A percentile compares a stretch with the other conserved stretches of the same genome.
Conservation (phyloP, 2,888 invertebrate species). For the Tipula lateralis region DNA sequence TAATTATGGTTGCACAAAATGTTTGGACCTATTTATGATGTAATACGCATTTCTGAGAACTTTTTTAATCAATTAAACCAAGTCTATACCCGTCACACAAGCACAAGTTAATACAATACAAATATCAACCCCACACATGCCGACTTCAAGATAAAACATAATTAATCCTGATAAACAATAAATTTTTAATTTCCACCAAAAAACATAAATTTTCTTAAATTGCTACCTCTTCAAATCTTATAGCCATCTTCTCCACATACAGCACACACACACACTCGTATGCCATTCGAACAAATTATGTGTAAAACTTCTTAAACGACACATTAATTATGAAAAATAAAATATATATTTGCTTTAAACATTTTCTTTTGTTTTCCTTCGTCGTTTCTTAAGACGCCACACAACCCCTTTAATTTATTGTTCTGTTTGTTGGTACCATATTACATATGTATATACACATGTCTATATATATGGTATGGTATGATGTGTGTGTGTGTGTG, state of each 20-base stretch:
- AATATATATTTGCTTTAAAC: neutral
- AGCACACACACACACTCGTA: neutral
- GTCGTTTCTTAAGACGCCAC: neutral
- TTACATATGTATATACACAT: neutral
- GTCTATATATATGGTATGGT: neutral
- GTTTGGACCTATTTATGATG: too few relatives aligned
- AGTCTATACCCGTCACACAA: neutral
- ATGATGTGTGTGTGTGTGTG: too few relatives aligned
- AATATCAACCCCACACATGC: slow-evolving; percentile 5
- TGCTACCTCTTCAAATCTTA: neutral
- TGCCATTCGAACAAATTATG: slow-evolving; percentile 27
- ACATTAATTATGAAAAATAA: slow-evolving; percentile 28
- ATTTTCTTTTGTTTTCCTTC: slow-evolving; percentile 3
- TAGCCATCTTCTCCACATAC: neutral
- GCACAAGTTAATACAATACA: neutral
- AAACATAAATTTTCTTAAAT: slow-evolving; percentile 7
- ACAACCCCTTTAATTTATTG: neutral
- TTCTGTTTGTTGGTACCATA: neutral
- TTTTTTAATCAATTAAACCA: too few relatives aligned
- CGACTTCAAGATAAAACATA: neutral
- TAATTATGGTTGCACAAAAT: too few relatives aligned
- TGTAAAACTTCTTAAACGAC: slow-evolving; percentile 29
- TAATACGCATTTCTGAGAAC: too few relatives aligned
- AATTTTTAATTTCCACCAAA: slow-evolving; percentile 9
- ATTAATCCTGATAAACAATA: slow-evolving; percentile 24